A percentile compares a stretch with the other conserved stretches of the same genome.
These are phyloP conservation scores for Sparus aurata DNA, from an alignment of 2,797 vertebrate species.

Conservation along the genomic window DNA sequence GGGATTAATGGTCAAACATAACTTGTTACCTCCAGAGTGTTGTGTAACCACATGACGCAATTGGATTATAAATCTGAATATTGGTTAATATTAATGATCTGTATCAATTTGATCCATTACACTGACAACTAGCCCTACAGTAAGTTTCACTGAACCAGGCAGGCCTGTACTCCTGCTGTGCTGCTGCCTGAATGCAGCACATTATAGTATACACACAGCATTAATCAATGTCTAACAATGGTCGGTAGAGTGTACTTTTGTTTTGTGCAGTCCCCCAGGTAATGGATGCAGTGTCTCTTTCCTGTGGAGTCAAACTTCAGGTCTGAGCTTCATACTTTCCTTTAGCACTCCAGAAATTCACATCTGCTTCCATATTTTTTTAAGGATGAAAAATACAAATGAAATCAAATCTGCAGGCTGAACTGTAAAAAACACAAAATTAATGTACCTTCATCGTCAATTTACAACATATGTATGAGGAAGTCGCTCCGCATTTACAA, in stretches of 20 bases:
- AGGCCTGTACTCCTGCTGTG: constrained; percentile 6
- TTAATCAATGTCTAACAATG: constrained; percentile 36
- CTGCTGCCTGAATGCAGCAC: constrained; percentile 35
- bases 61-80: neutral
- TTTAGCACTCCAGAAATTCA: neutral
- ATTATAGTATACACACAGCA: neutral
- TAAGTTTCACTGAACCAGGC: neutral
- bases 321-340: neutral
- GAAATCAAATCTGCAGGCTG: constrained; percentile 12
- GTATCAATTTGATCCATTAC: neutral
- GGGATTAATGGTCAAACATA: neutral
- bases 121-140: neutral
- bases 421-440: neutral
- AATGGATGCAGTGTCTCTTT: neutral
- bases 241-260: constrained; percentile 7
- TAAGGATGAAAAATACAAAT: neutral
- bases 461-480: constrained; percentile 2
- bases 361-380: neutral
- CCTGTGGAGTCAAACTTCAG: neutral
- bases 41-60: neutral
- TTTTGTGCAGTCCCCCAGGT: neutral
- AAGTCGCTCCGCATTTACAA: constrained; percentile 17
- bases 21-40: no score
- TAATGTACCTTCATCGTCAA: neutral
- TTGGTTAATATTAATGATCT: neutral